Conservation (phyloP, 1,140 invertebrate genomes). For the Mylabris phalerata region DNA sequence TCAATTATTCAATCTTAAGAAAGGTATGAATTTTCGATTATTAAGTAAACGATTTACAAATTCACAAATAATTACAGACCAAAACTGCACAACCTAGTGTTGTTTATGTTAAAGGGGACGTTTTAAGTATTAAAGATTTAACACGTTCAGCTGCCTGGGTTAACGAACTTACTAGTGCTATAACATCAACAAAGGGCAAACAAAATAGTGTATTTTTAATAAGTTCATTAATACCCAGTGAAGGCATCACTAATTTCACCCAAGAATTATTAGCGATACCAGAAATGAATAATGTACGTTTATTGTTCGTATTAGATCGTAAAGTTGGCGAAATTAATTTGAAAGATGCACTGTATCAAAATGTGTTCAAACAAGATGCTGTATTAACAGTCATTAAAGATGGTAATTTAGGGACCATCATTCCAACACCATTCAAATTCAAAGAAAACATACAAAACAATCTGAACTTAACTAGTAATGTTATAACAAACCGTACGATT, state of each 20-base stretch:
- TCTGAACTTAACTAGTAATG: slow-evolving; percentile 13
- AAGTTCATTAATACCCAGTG: slow-evolving; percentile 28
- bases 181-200: slow-evolving; percentile 15
- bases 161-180: slow-evolving; percentile 24
- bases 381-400: slow-evolving; percentile 28
- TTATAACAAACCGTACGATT: slow-evolving; percentile 23
- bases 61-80: not conserved
- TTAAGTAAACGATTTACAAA: too few species aligned
- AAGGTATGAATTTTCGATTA: slow-evolving; percentile 16
- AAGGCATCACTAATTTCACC: slow-evolving; percentile 34
- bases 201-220: slow-evolving; percentile 27
- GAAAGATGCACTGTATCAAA: slow-evolving; percentile 15
- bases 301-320: slow-evolving; percentile 35
- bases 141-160: slow-evolving; percentile 31
- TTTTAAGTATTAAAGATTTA: slow-evolving; percentile 34
- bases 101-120: slow-evolving; percentile 32
- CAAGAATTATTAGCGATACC: slow-evolving; percentile 23
- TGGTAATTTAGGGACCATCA: slow-evolving; percentile 24
- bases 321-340: slow-evolving; percentile 19
- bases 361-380: slow-evolving; percentile 28
- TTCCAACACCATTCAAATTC: slow-evolving; percentile 27
- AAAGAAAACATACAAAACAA: slow-evolving; percentile 24
- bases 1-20: slow-evolving; percentile 30
- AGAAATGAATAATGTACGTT: slow-evolving; percentile 23
- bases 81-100: slow-evolving; percentile 16